Conservation (phyloP, 2,113 vertebrate genomes). For the Centropus unirufus region DNA sequence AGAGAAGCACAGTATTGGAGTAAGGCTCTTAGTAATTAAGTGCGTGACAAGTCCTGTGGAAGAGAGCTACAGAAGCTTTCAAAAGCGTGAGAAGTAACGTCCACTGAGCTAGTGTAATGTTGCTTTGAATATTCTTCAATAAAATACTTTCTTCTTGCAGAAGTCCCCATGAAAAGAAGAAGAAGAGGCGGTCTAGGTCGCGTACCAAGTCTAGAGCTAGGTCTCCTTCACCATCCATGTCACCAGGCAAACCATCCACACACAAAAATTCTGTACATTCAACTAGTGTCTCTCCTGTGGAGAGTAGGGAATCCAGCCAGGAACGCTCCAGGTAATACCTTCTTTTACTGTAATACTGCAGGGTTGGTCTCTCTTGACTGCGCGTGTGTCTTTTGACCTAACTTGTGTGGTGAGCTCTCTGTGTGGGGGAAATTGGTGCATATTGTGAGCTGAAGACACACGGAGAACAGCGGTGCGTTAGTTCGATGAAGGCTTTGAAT, state of each 20-base stretch:
- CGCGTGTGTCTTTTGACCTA: not conserved
- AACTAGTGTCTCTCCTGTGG: slow-evolving; percentile 86
- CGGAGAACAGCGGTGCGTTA: not conserved
- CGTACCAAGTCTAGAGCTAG: slow-evolving; percentile 80
- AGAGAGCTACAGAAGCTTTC: not conserved
- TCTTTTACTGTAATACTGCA: not conserved
- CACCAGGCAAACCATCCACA: slow-evolving; percentile 79
- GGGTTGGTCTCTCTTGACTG: not conserved
- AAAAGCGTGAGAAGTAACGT: not conserved
- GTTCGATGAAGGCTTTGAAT: not conserved
- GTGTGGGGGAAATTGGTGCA: not conserved
- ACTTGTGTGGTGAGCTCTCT: not conserved
- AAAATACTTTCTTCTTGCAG: slow-evolving; percentile 44
- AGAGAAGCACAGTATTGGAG: accelerated
- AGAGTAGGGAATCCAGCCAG: slow-evolving; percentile 91
- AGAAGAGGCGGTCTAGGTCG: slow-evolving; percentile 80
- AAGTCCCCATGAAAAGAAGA: slow-evolving; percentile 88
- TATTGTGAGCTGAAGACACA: not conserved
- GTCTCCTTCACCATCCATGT: slow-evolving; percentile 82
- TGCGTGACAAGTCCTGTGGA: not conserved
- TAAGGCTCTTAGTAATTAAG: not conserved
- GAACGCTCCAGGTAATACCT: slow-evolving; percentile 84
- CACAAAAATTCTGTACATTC: slow-evolving; percentile 78
- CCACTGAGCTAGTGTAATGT: not conserved
- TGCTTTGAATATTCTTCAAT: not conserved